Evolutionary conservation across 2,888 invertebrate species (phyloP).

Genomic region (Gastrophysa polygoni): DNA sequence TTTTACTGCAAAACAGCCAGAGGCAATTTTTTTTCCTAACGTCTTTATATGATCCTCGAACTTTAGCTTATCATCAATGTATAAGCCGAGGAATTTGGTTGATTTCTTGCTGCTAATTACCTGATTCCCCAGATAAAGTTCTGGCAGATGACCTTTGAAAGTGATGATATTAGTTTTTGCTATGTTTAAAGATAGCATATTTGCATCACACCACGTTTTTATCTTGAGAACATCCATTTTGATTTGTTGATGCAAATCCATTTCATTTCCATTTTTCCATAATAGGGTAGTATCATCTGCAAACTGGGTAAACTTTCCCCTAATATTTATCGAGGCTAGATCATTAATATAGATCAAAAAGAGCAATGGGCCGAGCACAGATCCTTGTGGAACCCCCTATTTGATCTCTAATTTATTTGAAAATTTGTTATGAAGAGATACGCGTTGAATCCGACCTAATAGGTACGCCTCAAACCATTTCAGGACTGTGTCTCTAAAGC

Average conservation of each 20-base stretch:
- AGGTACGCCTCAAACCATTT: not conserved
- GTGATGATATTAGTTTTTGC: not conserved
- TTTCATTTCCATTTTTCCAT: not conserved
- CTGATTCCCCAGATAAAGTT: no score
- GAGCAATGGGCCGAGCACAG: not conserved
- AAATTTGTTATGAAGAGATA: no score
- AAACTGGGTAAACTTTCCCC: not conserved
- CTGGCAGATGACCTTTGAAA: no score
- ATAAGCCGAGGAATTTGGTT: no score
- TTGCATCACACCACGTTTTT: not conserved
- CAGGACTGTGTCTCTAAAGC: not conserved
- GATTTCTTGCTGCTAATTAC: no score
- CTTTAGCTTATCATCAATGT: no score
- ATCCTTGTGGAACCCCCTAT: not conserved
- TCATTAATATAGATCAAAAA: not conserved
- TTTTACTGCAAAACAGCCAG: no score
- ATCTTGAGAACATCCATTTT: no score
- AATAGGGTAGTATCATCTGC: not conserved
- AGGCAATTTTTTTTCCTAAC: no score
- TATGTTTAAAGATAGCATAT: not conserved
- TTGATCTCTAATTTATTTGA: not conserved
- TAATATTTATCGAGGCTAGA: not conserved
- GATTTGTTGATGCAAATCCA: no score
- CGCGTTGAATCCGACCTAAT: no score
- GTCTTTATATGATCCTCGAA: no score